These are phyloP conservation scores for Lampris incognitus DNA, from an alignment of 2,113 vertebrate species.

Conservation along the genomic window DNA sequence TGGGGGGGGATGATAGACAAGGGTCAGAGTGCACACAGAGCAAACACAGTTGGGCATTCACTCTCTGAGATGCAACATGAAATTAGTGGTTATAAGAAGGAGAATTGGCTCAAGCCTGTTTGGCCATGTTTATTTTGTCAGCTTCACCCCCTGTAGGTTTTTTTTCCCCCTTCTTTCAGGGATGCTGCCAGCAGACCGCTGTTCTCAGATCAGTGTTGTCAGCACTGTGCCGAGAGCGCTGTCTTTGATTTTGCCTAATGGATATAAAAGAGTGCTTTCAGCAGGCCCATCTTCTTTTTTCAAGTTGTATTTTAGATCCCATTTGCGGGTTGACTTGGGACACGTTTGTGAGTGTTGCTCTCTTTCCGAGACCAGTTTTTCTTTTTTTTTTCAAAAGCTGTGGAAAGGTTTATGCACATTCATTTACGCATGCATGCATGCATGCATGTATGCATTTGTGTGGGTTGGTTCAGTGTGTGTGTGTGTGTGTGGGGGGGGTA, in stretches of 20 bases:
- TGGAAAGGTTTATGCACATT: neutral
- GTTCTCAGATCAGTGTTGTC: constrained; percentile 28
- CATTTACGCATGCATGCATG: neutral
- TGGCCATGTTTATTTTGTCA: constrained; percentile 56
- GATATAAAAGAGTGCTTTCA: constrained; percentile 11
- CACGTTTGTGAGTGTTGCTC: neutral
- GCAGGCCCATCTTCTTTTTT: neutral
- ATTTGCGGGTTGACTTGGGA: neutral
- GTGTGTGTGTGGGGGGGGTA: constrained; percentile 19
- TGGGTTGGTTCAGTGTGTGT: constrained; percentile 24
- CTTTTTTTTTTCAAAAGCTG: neutral
- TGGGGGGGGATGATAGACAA: constrained; percentile 47
- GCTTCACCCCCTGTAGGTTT: constrained; percentile 29
- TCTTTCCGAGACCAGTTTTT: neutral
- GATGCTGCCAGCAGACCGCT: constrained; percentile 20
- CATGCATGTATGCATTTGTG: neutral
- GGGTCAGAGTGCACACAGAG: constrained; percentile 63
- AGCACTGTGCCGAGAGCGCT: neutral
- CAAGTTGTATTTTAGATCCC: constrained; percentile 1
- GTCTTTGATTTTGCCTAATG: constrained; percentile 47
- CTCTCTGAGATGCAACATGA: constrained; percentile 62
- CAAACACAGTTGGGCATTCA: constrained; percentile 75
- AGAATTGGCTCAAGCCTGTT: constrained; percentile 37
- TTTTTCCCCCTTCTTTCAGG: neutral
- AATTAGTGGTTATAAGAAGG: constrained; percentile 63